These are phyloP conservation scores for Halesus radiatus DNA, from an alignment of 1,140 invertebrate genomes.

Conservation along the genomic window DNA sequence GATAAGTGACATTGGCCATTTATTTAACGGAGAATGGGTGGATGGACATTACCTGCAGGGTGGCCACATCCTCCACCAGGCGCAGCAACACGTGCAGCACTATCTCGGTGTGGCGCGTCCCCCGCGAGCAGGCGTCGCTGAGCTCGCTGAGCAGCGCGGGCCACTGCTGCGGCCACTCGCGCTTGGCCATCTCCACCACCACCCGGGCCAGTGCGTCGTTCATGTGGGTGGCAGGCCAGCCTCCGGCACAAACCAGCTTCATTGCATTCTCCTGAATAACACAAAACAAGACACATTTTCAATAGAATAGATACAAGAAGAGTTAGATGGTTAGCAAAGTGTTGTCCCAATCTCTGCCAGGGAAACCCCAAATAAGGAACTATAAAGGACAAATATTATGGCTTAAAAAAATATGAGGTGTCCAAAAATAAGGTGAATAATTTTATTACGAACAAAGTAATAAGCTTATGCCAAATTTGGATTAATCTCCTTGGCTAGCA, in stretches of 20 bases:
- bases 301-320: too few relatives aligned
- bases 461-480: too few relatives aligned
- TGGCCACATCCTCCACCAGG: slow-evolving; percentile 91
- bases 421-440: too few relatives aligned
- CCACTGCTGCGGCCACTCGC: slow-evolving; percentile 97
- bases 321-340: too few relatives aligned
- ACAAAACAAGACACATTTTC: too few relatives aligned
- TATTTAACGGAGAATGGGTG: neutral
- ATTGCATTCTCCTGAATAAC: slow-evolving; percentile 81
- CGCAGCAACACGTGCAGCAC: slow-evolving; percentile 88
- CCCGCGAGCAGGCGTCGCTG: slow-evolving; percentile 82
- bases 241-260: slow-evolving; percentile 82
- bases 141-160: slow-evolving; percentile 86
- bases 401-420: too few relatives aligned
- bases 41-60: slow-evolving; percentile 74
- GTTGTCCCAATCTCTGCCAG: too few relatives aligned
- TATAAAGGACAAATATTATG: too few relatives aligned
- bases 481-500: too few relatives aligned
- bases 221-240: slow-evolving; percentile 79
- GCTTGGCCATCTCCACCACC: slow-evolving; percentile 94
- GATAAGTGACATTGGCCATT: neutral
- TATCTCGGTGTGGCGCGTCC: slow-evolving; percentile 87
- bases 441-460: too few relatives aligned
- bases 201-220: slow-evolving; percentile 90
- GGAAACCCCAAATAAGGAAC: too few relatives aligned